A percentile compares a stretch with the other conserved stretches of the same genome.
phyloP scores from a whole-genome alignment of 2,888 invertebrate genomes.

The Pediacus dermestoides region DNA sequence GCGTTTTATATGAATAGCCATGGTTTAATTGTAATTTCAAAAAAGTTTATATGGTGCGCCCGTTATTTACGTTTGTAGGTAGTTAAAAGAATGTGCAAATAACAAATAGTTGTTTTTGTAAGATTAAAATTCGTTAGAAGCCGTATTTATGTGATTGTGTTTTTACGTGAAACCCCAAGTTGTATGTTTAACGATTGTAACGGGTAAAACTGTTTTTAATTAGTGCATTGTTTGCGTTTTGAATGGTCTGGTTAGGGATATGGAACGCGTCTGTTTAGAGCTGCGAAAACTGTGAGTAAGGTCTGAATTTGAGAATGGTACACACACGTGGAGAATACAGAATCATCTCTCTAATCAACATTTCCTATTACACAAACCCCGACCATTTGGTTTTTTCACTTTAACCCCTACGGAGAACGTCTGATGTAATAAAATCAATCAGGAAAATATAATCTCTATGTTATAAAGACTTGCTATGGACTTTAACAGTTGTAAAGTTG shows the following conservation, averaged over 20 bases:
- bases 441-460: slow-evolving; percentile 26
- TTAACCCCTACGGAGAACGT: slow-evolving; percentile 21
- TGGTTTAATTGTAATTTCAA: too few species aligned
- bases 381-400: slow-evolving; percentile 9
- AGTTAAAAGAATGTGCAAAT: too few species aligned
- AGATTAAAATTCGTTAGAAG: too few species aligned
- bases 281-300: slow-evolving; percentile 22
- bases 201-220: slow-evolving; percentile 8
- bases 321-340: slow-evolving; percentile 24
- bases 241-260: slow-evolving; percentile 2
- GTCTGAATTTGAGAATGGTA: slow-evolving; percentile 16
- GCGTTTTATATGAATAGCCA: too few species aligned
- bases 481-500: slow-evolving; percentile 22
- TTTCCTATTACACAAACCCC: slow-evolving; percentile 25
- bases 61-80: too few species aligned
- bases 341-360: slow-evolving; percentile 26
- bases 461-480: slow-evolving; percentile 22
- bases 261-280: slow-evolving; percentile 6
- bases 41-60: too few species aligned
- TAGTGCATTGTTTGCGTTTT: slow-evolving; percentile 9
- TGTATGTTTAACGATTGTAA: slow-evolving; percentile 4
- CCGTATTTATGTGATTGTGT: background rate
- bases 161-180: background rate
- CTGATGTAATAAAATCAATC: slow-evolving; percentile 26
- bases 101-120: too few species aligned